phyloP scores from a whole-genome alignment of 2,797 vertebrate species.

The Cyclopterus lumpus region DNA sequence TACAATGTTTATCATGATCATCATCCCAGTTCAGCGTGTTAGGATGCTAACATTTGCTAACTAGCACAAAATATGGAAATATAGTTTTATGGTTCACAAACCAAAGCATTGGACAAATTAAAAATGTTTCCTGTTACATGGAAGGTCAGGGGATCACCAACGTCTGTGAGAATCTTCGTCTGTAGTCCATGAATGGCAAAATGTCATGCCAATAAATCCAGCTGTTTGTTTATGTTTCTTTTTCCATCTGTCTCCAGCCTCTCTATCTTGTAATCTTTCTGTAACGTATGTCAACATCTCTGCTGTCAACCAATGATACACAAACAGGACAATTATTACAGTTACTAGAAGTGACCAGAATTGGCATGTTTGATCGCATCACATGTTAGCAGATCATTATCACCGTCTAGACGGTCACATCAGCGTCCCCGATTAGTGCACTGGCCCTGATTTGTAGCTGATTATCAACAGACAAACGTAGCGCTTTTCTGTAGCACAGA shows the following conservation, averaged over 20 bases:
- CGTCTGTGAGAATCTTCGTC: neutral
- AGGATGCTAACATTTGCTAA: neutral
- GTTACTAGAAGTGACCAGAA: neutral
- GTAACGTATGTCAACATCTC: neutral
- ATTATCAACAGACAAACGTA: constrained; percentile 31
- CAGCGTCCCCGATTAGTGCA: constrained; percentile 47
- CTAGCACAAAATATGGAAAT: neutral
- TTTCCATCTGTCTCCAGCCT: neutral
- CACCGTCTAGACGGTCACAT: constrained; percentile 69
- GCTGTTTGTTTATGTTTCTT: constrained; percentile 2
- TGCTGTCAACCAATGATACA: neutral
- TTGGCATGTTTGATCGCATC: constrained; percentile 45
- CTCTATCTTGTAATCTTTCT: neutral
- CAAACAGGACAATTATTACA: constrained; percentile 26
- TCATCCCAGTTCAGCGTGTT: neutral
- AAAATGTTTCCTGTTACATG: neutral
- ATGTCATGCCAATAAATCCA: neutral
- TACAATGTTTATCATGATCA: neutral
- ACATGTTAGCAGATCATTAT: constrained; percentile 73
- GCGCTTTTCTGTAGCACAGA: neutral
- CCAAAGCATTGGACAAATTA: neutral
- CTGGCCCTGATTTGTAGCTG: constrained; percentile 54
- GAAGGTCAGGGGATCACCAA: neutral
- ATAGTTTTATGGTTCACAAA: neutral
- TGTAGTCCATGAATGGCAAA: neutral